These are phyloP conservation scores for Luperina testacea DNA, from an alignment of 2,888 invertebrate species.

Conservation along the genomic window DNA sequence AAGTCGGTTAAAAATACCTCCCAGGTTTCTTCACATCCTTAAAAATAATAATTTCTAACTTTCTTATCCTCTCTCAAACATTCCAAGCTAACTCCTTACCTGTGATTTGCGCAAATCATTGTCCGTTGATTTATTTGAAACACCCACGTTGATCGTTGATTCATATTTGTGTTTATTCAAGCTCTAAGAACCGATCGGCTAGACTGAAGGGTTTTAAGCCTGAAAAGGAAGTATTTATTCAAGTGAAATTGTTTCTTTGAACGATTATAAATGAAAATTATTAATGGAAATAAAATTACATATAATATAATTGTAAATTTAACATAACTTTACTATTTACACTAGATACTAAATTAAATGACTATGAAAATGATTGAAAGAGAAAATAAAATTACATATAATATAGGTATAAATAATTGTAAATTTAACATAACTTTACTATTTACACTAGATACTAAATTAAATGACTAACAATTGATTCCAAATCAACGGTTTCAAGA, in stretches of 20 bases:
- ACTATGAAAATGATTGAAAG: too few relatives aligned
- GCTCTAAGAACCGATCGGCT: slow-evolving; percentile 15
- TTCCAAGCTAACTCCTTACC: slow-evolving; percentile 53
- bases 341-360: too few relatives aligned
- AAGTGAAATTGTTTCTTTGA: not conserved
- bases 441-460: too few relatives aligned
- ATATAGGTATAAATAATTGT: too few relatives aligned
- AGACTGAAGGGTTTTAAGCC: not conserved
- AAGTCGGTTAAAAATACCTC: not conserved
- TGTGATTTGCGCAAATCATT: slow-evolving; percentile 70
- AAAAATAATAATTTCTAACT: not conserved
- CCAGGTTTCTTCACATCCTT: too few relatives aligned
- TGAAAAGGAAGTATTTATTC: not conserved
- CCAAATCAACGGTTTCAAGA: too few relatives aligned
- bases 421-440: too few relatives aligned
- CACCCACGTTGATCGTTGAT: slow-evolving; percentile 66
- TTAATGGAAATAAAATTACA: not conserved
- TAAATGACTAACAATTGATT: too few relatives aligned
- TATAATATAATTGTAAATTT: not conserved
- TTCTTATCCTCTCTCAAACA: slow-evolving; percentile 35
- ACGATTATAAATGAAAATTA: not conserved
- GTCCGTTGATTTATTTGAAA: slow-evolving; percentile 64
- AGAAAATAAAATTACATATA: too few relatives aligned
- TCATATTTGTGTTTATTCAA: slow-evolving; percentile 61
- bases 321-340: too few relatives aligned